A percentile compares a stretch with the other conserved stretches of the same genome.
These are phyloP conservation scores for Cotesia congregata DNA, from an alignment of 2,888 invertebrate genomes.

Conservation along the genomic window DNA sequence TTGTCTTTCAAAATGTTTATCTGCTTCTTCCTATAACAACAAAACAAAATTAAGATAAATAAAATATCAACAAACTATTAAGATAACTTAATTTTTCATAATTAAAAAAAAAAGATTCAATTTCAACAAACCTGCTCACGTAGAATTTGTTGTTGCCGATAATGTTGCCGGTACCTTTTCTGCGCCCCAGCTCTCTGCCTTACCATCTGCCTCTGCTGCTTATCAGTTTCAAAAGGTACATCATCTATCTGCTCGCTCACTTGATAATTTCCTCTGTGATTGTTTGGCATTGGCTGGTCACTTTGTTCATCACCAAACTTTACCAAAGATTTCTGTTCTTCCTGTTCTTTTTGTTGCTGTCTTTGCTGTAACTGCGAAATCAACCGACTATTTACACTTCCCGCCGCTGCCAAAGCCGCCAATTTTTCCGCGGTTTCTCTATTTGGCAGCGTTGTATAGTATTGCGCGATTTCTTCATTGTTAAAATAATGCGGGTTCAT, in stretches of 20 bases:
- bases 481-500: slow-evolving; percentile 69
- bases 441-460: slow-evolving; percentile 76
- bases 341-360: slow-evolving; percentile 46
- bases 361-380: slow-evolving; percentile 57
- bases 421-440: slow-evolving; percentile 76
- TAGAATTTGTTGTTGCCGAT: slow-evolving; percentile 45
- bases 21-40: slow-evolving; percentile 40
- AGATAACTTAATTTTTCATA: background rate
- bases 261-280: slow-evolving; percentile 59
- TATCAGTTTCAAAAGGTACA: slow-evolving; percentile 62
- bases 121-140: slow-evolving; percentile 42
- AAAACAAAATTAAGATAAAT: background rate
- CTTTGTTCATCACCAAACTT: slow-evolving; percentile 42
- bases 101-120: background rate
- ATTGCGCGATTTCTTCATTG: slow-evolving; percentile 68
- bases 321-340: slow-evolving; percentile 21
- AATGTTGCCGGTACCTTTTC: slow-evolving; percentile 41
- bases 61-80: background rate
- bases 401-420: slow-evolving; percentile 74
- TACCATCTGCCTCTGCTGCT: slow-evolving; percentile 48
- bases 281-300: slow-evolving; percentile 56
- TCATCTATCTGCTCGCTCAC: slow-evolving; percentile 53
- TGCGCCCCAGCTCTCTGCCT: slow-evolving; percentile 37
- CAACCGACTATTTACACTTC: slow-evolving; percentile 70
- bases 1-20: slow-evolving; percentile 47